phyloP scores from a whole-genome alignment of 2,797 vertebrate genomes.

The Limnodromus scolopaceus region DNA sequence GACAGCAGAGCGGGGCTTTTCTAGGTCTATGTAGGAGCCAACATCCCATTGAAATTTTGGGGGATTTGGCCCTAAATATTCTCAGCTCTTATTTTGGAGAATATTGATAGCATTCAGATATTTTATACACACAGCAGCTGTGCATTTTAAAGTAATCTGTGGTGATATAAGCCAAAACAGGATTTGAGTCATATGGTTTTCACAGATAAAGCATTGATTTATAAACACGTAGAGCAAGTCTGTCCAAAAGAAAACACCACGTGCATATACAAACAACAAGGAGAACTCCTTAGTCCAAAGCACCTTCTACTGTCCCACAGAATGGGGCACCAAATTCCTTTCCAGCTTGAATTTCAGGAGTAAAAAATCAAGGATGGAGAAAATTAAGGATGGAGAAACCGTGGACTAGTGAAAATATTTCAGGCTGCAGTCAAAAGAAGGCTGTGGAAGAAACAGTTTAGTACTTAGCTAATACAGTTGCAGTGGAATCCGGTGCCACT shows the following conservation, averaged over 20 bases:
- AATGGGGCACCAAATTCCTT: neutral
- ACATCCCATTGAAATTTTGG: neutral
- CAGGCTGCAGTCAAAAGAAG: neutral
- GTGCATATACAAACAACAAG: neutral
- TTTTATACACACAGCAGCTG: constrained; percentile 10
- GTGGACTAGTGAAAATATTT: neutral
- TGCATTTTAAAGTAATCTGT: constrained; percentile 43
- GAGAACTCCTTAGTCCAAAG: neutral
- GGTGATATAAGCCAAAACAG: constrained; percentile 32
- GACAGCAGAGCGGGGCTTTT: neutral
- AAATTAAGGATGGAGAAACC: neutral
- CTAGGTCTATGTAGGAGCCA: neutral
- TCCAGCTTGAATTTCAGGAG: neutral
- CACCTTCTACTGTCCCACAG: neutral
- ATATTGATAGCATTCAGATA: neutral
- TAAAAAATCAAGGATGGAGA: neutral
- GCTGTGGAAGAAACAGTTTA: neutral
- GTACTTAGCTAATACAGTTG: neutral
- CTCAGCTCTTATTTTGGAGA: constrained; percentile 2
- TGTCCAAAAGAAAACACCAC: constrained; percentile 25
- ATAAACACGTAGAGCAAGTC: neutral
- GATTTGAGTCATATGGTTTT: constrained; percentile 8
- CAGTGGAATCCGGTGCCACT: neutral
- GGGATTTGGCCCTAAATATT: neutral
- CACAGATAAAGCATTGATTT: constrained; percentile 38